These are phyloP conservation scores for Pseudomyrmex flavicornis DNA, from an alignment of 1,140 invertebrate species.

Conservation along the genomic window DNA sequence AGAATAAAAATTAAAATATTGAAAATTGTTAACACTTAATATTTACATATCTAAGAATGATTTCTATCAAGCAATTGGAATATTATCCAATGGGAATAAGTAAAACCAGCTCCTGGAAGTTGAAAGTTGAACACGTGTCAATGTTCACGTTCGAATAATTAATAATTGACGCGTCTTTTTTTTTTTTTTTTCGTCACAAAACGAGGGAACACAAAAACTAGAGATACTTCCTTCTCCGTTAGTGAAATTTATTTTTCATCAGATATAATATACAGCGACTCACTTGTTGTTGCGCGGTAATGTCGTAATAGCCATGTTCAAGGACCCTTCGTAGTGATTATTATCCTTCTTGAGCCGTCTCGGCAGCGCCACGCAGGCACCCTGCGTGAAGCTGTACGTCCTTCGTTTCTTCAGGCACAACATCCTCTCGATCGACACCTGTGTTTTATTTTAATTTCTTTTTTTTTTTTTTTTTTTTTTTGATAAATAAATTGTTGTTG, in stretches of 20 bases:
- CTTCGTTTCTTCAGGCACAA: constrained; percentile 79
- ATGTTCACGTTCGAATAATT: too few relatives aligned
- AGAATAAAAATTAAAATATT: too few relatives aligned
- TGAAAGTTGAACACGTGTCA: too few relatives aligned
- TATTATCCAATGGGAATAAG: too few relatives aligned
- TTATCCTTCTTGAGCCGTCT: constrained; percentile 69
- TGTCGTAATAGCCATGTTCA: constrained; percentile 76
- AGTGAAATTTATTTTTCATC: constrained; percentile 38
- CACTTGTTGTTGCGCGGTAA: constrained; percentile 76
- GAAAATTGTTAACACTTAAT: too few relatives aligned
- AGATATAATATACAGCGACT: constrained; percentile 61
- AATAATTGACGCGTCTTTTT: too few relatives aligned
- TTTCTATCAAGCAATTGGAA: too few relatives aligned
- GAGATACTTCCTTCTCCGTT: not conserved
- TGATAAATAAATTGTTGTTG: not conserved
- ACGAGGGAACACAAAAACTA: not conserved
- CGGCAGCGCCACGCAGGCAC: constrained; percentile 69
- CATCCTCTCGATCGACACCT: constrained; percentile 63
- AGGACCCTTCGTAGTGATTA: constrained; percentile 70
- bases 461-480: not conserved
- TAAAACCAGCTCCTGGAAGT: too few relatives aligned
- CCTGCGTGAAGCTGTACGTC: constrained; percentile 80
- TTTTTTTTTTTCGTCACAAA: not conserved
- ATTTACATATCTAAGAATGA: too few relatives aligned
- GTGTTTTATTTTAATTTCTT: too few relatives aligned